These are phyloP conservation scores for Premnoplex brunnescens DNA, from an alignment of 2,797 vertebrate species.

Conservation along the genomic window DNA sequence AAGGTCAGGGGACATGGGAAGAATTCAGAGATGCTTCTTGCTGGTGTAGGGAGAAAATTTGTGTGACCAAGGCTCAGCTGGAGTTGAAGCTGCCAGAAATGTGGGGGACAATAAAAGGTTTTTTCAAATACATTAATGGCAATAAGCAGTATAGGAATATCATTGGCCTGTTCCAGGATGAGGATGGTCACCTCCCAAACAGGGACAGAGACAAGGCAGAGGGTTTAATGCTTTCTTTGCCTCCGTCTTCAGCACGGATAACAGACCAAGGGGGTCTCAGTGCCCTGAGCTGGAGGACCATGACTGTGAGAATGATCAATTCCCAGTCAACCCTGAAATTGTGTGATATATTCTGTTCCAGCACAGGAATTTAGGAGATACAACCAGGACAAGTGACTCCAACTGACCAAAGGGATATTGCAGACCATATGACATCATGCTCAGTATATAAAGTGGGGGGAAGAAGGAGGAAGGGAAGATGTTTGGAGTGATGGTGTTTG, in stretches of 20 bases:
- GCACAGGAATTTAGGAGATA: neutral
- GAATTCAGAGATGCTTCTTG: neutral
- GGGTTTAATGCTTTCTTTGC: neutral
- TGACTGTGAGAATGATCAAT: neutral
- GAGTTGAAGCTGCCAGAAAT: neutral
- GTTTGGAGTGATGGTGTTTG: neutral
- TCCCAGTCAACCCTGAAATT: neutral
- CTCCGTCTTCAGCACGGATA: neutral
- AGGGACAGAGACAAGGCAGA: neutral
- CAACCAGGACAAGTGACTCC: neutral
- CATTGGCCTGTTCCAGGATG: neutral
- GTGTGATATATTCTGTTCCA: neutral
- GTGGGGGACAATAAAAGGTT: neutral
- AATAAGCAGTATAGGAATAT: neutral
- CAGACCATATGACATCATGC: neutral
- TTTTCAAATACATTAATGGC: neutral
- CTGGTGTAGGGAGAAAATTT: neutral
- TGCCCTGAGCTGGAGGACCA: neutral
- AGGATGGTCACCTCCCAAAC: neutral
- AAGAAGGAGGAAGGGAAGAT: neutral
- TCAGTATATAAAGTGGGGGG: neutral
- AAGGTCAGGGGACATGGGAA: neutral
- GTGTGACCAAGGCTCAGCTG: neutral
- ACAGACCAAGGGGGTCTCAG: neutral
- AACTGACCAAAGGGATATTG: neutral